These are phyloP conservation scores for Tetrao urogallus DNA, from an alignment of 2,113 vertebrate genomes.

Conservation along the genomic window DNA sequence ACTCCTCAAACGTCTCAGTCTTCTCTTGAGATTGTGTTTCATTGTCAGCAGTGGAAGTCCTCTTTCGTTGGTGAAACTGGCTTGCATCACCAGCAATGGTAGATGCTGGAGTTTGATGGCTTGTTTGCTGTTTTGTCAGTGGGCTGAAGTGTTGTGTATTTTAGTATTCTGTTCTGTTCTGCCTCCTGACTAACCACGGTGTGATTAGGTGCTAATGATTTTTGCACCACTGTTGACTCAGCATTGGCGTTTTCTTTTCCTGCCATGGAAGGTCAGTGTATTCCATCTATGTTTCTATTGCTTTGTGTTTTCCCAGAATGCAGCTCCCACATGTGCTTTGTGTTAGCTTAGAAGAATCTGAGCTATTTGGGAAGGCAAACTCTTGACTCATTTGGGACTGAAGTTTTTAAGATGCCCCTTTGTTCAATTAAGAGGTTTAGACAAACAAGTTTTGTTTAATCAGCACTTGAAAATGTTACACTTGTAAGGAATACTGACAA, in stretches of 20 bases:
- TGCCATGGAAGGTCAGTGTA: not conserved
- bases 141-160: not conserved
- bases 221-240: conserved; percentile 18
- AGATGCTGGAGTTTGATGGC: not conserved
- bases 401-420: not conserved
- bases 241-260: not conserved
- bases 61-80: not conserved
- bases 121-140: not conserved
- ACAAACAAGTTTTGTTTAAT: not conserved
- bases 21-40: not conserved
- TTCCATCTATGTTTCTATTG: not conserved
- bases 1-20: not conserved
- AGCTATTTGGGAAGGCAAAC: conserved; percentile 43
- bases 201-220: not conserved
- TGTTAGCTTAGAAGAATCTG: conserved; percentile 18
- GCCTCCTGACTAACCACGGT: conserved; percentile 7
- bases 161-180: conserved; percentile 9
- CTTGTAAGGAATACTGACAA: not conserved
- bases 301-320: not conserved
- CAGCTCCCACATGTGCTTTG: conserved; percentile 26
- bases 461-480: not conserved
- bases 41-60: not conserved
- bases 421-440: not conserved
- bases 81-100: not conserved
- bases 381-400: not conserved